phyloP scores from a whole-genome alignment of 2,888 invertebrate genomes.

The Anarsia innoxiella region DNA sequence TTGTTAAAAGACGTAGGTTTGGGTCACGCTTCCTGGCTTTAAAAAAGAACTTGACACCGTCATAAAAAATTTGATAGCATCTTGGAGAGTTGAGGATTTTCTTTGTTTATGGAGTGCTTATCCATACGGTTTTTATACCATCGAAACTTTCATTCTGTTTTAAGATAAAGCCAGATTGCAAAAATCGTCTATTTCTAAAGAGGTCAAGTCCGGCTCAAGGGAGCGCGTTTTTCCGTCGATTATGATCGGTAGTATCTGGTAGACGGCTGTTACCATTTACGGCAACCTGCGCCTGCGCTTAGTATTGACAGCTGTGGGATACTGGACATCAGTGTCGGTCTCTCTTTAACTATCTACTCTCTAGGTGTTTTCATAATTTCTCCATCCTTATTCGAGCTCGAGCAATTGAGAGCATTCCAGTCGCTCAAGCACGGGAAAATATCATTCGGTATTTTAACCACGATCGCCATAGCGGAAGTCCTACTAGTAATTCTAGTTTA shows the following conservation, averaged over 20 bases:
- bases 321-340: constrained; percentile 45
- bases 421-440: constrained; percentile 6
- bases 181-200: no score
- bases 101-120: no score
- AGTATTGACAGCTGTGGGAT: constrained; percentile 70
- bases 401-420: constrained; percentile 23
- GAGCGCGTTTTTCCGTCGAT: constrained; percentile 63
- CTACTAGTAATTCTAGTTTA: not conserved
- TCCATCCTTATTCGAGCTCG: constrained; percentile 40
- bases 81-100: constrained; percentile 13
- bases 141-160: no score
- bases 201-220: constrained; percentile 66
- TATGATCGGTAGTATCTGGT: constrained; percentile 51
- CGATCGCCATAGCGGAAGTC: not conserved
- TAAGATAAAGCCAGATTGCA: no score
- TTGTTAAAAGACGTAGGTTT: constrained; percentile 21
- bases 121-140: no score
- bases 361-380: constrained; percentile 60
- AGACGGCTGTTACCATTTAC: constrained; percentile 55
- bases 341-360: constrained; percentile 49
- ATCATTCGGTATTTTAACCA: constrained; percentile 2
- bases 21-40: constrained; percentile 20
- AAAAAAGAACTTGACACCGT: constrained; percentile 19
- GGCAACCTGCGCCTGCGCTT: constrained; percentile 54
- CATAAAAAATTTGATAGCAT: constrained; percentile 18